Evolutionary conservation across 2,888 invertebrate species (phyloP).

Genomic region (Heliothis peltigera): DNA sequence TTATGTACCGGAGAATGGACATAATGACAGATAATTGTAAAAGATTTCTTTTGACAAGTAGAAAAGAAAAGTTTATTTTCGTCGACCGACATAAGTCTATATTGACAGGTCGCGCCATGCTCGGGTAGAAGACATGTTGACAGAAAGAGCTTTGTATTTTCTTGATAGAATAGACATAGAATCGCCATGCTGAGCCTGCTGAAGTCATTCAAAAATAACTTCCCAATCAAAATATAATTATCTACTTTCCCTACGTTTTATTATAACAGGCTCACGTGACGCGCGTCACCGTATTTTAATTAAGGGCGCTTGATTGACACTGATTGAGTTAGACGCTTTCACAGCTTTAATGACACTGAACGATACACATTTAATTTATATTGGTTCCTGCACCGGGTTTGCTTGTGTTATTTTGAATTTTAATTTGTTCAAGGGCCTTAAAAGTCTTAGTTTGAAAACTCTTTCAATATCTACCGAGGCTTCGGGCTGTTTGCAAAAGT

Average conservation of each 20-base stretch:
- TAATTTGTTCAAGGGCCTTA: background rate
- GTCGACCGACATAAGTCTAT: too few species aligned
- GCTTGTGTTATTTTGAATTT: background rate
- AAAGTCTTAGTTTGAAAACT: background rate
- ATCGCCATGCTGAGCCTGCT: too few species aligned
- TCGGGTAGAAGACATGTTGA: too few species aligned
- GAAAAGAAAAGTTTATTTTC: too few species aligned
- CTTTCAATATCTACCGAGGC: too few species aligned
- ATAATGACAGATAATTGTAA: too few species aligned
- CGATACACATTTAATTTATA: slow-evolving; percentile 8
- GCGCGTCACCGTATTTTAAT: slow-evolving; percentile 50
- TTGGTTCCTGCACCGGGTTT: background rate
- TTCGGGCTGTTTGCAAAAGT: too few species aligned
- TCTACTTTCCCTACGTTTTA: slow-evolving; percentile 1
- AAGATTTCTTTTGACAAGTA: too few species aligned
- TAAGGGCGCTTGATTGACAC: slow-evolving; percentile 63
- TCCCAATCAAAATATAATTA: background rate
- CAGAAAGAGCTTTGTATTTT: too few species aligned
- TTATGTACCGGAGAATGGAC: too few species aligned
- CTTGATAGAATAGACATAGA: too few species aligned
- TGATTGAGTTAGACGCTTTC: slow-evolving; percentile 66
- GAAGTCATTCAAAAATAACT: background rate
- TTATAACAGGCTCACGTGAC: slow-evolving; percentile 32
- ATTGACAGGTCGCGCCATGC: too few species aligned
- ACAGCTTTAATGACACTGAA: slow-evolving; percentile 51